Evolutionary conservation across 1,140 invertebrate species (phyloP).

Genomic region (Euwallacea similis): DNA sequence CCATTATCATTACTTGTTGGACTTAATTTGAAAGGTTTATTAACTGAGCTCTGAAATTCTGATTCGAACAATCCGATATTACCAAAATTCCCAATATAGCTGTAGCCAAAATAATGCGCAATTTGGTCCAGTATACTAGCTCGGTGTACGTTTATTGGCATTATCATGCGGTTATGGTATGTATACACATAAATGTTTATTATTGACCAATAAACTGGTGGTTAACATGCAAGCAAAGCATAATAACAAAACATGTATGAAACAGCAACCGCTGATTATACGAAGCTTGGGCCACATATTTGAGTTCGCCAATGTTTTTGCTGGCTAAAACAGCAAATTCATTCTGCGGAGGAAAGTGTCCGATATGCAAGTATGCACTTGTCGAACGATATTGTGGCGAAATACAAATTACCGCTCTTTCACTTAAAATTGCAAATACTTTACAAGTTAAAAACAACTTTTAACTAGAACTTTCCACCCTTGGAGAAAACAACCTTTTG

Average conservation of each 20-base stretch:
- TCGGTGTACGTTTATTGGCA: not conserved
- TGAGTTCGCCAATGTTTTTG: too few species aligned
- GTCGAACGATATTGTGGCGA: too few species aligned
- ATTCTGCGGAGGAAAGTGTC: too few species aligned
- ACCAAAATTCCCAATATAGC: too few species aligned
- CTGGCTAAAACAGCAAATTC: too few species aligned
- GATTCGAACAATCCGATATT: too few species aligned
- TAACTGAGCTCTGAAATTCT: too few species aligned
- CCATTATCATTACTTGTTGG: too few species aligned
- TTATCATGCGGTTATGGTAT: not conserved
- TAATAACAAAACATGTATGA: conserved; percentile 1
- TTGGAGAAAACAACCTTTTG: conserved; percentile 7
- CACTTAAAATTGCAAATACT: conserved; percentile 6
- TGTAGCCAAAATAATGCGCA: too few species aligned
- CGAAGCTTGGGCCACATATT: not conserved
- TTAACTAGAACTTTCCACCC: conserved; percentile 4
- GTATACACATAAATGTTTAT: conserved; percentile 4
- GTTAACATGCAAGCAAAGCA: not conserved
- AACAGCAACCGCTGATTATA: not conserved
- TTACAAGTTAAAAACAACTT: not conserved
- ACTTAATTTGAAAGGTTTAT: too few species aligned
- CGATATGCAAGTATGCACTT: too few species aligned
- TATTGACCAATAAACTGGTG: conserved; percentile 2
- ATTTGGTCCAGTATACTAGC: too few species aligned
- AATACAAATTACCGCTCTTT: not conserved